Evolutionary conservation across 2,113 vertebrate genomes (phyloP).

Genomic region (Larimichthys crocea): DNA sequence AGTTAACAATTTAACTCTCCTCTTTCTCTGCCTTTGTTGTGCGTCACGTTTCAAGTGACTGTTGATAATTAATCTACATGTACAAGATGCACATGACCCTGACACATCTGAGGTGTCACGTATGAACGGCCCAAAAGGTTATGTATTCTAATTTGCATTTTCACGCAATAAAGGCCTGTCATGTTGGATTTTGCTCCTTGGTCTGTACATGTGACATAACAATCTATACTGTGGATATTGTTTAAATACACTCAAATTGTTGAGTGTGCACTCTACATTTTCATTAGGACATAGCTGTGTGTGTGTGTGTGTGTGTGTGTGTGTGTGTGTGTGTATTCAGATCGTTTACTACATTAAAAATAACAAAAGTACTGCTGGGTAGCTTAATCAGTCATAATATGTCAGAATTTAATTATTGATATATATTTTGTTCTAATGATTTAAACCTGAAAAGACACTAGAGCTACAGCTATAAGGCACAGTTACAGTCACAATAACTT

Average conservation of each 20-base stretch:
- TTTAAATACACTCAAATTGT: background rate
- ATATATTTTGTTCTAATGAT: too few species aligned
- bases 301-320: background rate
- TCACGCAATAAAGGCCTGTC: background rate
- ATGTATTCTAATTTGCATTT: background rate
- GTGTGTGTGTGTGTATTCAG: background rate
- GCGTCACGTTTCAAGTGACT: background rate
- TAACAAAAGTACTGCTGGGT: too few species aligned
- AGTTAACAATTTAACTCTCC: background rate
- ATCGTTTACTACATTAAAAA: too few species aligned
- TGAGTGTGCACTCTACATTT: background rate
- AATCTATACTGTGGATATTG: background rate
- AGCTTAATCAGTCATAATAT: too few species aligned
- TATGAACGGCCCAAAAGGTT: background rate
- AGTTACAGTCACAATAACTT: too few species aligned
- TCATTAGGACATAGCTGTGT: background rate
- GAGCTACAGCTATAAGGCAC: too few species aligned
- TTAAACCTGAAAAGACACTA: too few species aligned
- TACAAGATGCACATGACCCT: background rate
- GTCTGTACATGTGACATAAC: background rate
- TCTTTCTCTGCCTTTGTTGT: background rate
- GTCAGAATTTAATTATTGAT: too few species aligned
- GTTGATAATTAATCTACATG: constrained; percentile 12
- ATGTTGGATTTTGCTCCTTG: background rate
- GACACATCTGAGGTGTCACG: background rate